Base-by-base conservation (phyloP, 2,888 invertebrate species). In the Drosophila maculinotata region DNA sequence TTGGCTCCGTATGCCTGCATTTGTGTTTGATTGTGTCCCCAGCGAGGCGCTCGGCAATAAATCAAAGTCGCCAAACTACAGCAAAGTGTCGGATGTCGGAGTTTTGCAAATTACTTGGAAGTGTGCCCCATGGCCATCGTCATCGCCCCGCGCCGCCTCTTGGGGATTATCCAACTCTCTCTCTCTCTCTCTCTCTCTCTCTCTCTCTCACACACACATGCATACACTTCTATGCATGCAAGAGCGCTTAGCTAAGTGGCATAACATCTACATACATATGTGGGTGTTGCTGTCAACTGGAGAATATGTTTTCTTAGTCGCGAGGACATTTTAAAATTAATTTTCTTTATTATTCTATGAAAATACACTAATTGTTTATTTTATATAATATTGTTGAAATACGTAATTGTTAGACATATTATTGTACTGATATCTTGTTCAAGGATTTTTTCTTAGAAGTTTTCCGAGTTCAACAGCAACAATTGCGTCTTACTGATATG, bases 21-120 rank as follows among this genome's bases (percentile, higher is more conserved):
- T 77, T 69, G 76, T 58, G 74, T 73, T 72, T 78, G 69, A 64
- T 65, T 75, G 72, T 79, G 76, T 81, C 69, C 76, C 69, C 60
- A 58, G 74, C 65, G 75, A 75, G 83, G 72, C 64, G 58, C 67
- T 73, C 45, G 72, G 49, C 73, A 62, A 87, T 87, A 87, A 87
- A 87, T 88, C 87, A 88, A 88, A 85, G 87, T 81, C 79, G 70
- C 84, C 78, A 70, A 81, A 81, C 80, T 81, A 81, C 81, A 80
- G 78, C 70, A 69, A 74, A 87, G 87, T 72, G 72, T 72, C 72
- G 72, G 72, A 81, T 82, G 85, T 80, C 76, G 78, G 84, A 80
- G 81, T 80, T 70, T 80, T 81, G 80, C 80, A 81, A 81, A 81
- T 83, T 81, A 81, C 84, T 81, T 83, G 84, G 84, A 81, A 81